Evolutionary conservation across 2,797 vertebrate genomes (phyloP).

Genomic region (Myotis planiceps): DNA sequence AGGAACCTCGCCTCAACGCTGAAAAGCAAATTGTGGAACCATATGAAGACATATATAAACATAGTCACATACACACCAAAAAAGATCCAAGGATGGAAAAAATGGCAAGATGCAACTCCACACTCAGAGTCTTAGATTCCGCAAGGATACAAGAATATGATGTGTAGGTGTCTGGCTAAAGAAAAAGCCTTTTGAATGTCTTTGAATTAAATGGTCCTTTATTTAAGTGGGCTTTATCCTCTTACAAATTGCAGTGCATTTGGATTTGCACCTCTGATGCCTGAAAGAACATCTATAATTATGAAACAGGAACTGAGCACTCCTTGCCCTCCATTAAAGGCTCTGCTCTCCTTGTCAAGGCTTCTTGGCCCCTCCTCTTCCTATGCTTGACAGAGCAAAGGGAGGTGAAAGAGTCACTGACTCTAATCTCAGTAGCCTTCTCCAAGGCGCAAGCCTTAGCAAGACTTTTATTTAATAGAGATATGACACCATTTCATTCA

Average conservation of each 20-base stretch:
- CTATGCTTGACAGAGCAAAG: neutral
- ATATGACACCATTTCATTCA: neutral
- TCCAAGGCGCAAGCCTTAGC: neutral
- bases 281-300: neutral
- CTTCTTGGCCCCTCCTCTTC: neutral
- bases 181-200: slow-evolving; percentile 6
- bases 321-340: slow-evolving; percentile 32
- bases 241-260: neutral
- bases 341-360: neutral
- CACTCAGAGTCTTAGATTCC: neutral
- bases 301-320: neutral
- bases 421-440: slow-evolving; percentile 4
- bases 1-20: slow-evolving; percentile 31
- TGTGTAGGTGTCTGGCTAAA: neutral
- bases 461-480: neutral
- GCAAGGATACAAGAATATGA: neutral
- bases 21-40: neutral
- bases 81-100: neutral
- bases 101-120: neutral
- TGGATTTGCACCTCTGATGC: neutral
- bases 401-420: neutral
- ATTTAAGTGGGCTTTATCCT: neutral
- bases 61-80: neutral
- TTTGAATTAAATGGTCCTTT: slow-evolving; percentile 25
- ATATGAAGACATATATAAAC: neutral